Base-by-base conservation (phyloP, 2,113 vertebrate genomes). In the Isichthys henryi region DNA sequence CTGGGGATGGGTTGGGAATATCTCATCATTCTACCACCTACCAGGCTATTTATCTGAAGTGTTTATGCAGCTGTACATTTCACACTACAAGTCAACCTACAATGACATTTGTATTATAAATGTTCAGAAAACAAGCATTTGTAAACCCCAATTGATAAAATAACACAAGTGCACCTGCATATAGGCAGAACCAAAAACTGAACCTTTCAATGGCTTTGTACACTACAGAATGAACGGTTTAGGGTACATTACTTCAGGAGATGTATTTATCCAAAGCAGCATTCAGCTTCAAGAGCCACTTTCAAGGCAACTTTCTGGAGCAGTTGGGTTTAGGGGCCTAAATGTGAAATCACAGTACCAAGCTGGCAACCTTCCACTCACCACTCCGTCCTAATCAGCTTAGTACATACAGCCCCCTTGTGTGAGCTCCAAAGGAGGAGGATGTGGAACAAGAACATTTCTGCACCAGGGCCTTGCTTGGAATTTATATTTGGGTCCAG, bases 1-100 rank as follows among this genome's bases (percentile, higher is more conserved):
- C 53, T 1, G 1, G 19, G 17, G 53, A 56, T 56, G 19, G 53
- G 19, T 2, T 93, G 95, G 27, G 2, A 70, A 31, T 70, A 31
- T 31, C n/a, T 70, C 62, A 70, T 8, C 9, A 27, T 70, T 70
- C 62, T 3, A 31, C n/a, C 27, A 31, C 62, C n/a, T 93, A 74
- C n/a, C 7, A 93, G 39, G 53, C 5, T 56, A 5, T 2, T 56
- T 21, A 56, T 56, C 53, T 21, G 53, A 21, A 56, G 53, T 7
- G 19, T 56, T 56, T 56, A 56, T 21, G 53, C 0, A 21, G 17
- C 19, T 56, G 19, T 21, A 56, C 53, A 56, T 56, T 56, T 56
- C 53, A 53, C 15, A 19, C 52, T 53, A 53, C 19, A 56, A 21
- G 52, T 53, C 52, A 56, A 21, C 53, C 53, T 6, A 56, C 53